These are phyloP conservation scores for Amphiprion ocellaris DNA, from an alignment of 2,113 vertebrate genomes.

Conservation along the genomic window DNA sequence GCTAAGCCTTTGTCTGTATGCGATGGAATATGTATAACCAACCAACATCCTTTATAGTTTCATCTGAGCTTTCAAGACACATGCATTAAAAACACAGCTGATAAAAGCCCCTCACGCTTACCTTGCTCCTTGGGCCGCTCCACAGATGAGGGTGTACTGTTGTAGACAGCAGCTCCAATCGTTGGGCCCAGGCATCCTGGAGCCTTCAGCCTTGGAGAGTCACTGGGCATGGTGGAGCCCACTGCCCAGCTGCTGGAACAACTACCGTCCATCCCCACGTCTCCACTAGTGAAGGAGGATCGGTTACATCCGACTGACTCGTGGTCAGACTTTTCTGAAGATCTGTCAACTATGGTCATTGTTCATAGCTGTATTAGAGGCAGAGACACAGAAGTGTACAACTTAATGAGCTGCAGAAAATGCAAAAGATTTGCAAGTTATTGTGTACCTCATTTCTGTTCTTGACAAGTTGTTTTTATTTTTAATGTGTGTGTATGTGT, in stretches of 20 bases:
- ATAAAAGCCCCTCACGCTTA: slow-evolving; percentile 57
- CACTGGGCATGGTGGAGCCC: slow-evolving; percentile 85
- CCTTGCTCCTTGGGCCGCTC: slow-evolving; percentile 93
- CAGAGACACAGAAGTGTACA: slow-evolving; percentile 11
- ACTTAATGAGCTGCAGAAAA: not conserved
- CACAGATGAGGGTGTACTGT: slow-evolving; percentile 83
- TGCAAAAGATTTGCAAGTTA: not conserved
- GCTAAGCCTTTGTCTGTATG: not conserved
- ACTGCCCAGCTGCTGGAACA: slow-evolving; percentile 90
- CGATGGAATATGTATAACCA: not conserved
- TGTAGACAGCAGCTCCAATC: slow-evolving; percentile 91
- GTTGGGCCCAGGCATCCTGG: slow-evolving; percentile 88
- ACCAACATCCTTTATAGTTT: not conserved
- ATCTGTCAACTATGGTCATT: slow-evolving; percentile 99
- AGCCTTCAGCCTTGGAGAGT: slow-evolving; percentile 88
- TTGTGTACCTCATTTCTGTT: not conserved
- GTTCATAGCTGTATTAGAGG: slow-evolving; percentile 90
- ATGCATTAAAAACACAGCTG: not conserved
- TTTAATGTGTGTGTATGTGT: too few relatives aligned
- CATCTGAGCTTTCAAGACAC: not conserved
- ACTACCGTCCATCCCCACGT: slow-evolving; percentile 89
- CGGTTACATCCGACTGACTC: slow-evolving; percentile 90
- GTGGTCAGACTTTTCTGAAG: slow-evolving; percentile 91
- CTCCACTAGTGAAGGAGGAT: slow-evolving; percentile 89
- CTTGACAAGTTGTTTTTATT: not conserved